Percentiles rank a stretch among this genome's conserved stretches.
Conservation (phyloP, 2,888 invertebrate species). For the Geophilus truncorum region DNA sequence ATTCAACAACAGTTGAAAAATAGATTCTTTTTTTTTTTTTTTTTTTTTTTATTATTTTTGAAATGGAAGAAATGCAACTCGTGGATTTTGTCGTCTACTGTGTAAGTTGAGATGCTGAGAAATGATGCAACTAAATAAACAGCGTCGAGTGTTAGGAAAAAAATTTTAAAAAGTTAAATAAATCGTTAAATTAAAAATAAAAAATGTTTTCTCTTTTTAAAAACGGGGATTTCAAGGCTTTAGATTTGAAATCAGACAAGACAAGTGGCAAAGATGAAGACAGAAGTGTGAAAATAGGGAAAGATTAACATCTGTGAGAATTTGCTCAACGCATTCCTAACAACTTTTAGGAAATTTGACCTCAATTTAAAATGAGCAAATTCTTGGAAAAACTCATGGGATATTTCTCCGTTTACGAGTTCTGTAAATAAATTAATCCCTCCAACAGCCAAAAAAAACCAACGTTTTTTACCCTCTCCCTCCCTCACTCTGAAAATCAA, state of each 20-base stretch:
- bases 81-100: not conserved
- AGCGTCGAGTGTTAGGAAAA: not conserved
- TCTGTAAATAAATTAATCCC: constrained; percentile 7
- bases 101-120: not conserved
- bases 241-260: not conserved
- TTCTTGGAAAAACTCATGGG: constrained; percentile 27
- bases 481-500: not conserved
- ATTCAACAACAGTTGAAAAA: not conserved
- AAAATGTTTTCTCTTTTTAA: not conserved
- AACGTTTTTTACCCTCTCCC: not conserved
- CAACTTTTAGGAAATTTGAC: constrained; percentile 9
- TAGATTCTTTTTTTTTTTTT: not conserved
- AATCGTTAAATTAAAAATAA: not conserved
- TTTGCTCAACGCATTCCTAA: constrained; percentile 23
- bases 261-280: constrained; percentile 4
- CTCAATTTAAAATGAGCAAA: constrained; percentile 25
- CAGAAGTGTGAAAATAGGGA: constrained; percentile 8
- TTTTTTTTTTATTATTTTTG: too few species aligned
- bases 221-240: not conserved
- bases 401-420: not conserved
- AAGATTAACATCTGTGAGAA: constrained; percentile 23
- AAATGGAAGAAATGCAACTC: not conserved
- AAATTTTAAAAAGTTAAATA: not conserved
- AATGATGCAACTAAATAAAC: not conserved
- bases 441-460: not conserved